Evolutionary conservation across 2,113 vertebrate genomes (phyloP).

Genomic region (Xenotilapia caudafasciata): DNA sequence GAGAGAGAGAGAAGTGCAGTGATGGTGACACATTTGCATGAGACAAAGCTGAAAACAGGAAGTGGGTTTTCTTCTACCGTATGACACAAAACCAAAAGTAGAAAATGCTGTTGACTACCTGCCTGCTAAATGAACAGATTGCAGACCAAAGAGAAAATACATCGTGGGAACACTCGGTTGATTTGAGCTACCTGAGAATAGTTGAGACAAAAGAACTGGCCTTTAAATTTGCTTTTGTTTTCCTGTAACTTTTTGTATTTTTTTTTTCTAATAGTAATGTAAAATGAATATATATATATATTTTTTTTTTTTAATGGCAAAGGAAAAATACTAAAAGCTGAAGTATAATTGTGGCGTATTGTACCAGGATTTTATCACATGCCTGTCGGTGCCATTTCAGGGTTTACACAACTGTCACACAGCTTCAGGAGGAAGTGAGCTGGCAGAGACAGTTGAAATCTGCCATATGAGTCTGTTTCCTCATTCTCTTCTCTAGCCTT

Average conservation of each 20-base stretch:
- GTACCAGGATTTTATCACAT: background rate
- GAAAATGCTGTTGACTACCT: slow-evolving; percentile 9
- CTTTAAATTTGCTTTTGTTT: background rate
- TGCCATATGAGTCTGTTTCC: slow-evolving; percentile 45
- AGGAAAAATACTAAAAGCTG: background rate
- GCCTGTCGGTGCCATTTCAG: background rate
- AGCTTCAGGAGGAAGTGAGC: slow-evolving; percentile 57
- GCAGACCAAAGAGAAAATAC: background rate
- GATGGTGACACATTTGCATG: slow-evolving; percentile 67
- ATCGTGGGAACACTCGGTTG: background rate
- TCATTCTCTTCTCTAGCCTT: slow-evolving; percentile 32
- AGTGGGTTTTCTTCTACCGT: slow-evolving; percentile 52
- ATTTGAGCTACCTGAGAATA: background rate
- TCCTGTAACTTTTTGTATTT: background rate
- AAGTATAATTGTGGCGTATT: background rate
- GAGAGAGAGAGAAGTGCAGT: slow-evolving; percentile 33
- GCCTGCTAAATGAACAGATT: slow-evolving; percentile 1
- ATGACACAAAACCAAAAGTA: slow-evolving; percentile 40
- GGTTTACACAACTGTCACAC: slow-evolving; percentile 6
- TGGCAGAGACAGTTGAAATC: slow-evolving; percentile 53
- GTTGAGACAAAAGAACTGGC: background rate
- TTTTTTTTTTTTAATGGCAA: background rate
- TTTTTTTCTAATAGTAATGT: background rate
- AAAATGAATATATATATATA: rapidly evolving
- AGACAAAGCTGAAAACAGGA: slow-evolving; percentile 67